Evolutionary conservation across 2,797 vertebrate species (phyloP), one percentile per base, ranked within the genome.

Genomic region (Lagodon rhomboides): DNA sequence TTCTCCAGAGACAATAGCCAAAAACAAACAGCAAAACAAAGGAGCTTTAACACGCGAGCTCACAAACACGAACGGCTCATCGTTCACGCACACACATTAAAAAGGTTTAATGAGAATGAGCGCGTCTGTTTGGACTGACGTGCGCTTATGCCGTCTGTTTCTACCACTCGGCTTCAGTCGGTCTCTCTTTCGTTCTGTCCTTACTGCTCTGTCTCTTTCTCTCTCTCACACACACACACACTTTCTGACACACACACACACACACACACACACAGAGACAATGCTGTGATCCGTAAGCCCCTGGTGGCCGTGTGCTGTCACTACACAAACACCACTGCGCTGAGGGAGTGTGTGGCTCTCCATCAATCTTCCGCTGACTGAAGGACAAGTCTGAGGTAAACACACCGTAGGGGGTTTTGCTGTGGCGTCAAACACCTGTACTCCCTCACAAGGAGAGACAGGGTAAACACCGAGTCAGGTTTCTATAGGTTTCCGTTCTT

Each of bases 291-390:
- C 83, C 68, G 77, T 79, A 77, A 91, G 90, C 93, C 92, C 80
- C 93, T 88, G 69, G 92, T 94, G 93, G 91, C 46, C 47, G 23
- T 20, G 23, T n/a, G 16, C 43, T 17, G 80, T 49, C 79, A 93
- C 80, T 92, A 84, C 93, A 93, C 71, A 79, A 86, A 76, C 80
- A 83, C 62, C 50, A 38, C 65, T 46, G 66, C 23, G 62, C 85
- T 43, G 73, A 77, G 80, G 82, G 82, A 87, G 62, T 13, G 11
- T 30, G 72, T 63, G 18, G 76, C 78, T 80, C 90, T 83, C 86
- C 83, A 92, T 92, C 91, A 91, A 93, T 94, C 93, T 90, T 92
- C 47, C 73, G 50, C 83, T 84, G 90, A 87, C 86, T 90, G 89
- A 92, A 90, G 87, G 87, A 92, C 87, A 90, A 88, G 83, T 84